A percentile compares a stretch with the other conserved stretches of the same genome.
These are phyloP conservation scores for Drosophila hydei DNA, from an alignment of 1,140 invertebrate species.

Conservation along the genomic window DNA sequence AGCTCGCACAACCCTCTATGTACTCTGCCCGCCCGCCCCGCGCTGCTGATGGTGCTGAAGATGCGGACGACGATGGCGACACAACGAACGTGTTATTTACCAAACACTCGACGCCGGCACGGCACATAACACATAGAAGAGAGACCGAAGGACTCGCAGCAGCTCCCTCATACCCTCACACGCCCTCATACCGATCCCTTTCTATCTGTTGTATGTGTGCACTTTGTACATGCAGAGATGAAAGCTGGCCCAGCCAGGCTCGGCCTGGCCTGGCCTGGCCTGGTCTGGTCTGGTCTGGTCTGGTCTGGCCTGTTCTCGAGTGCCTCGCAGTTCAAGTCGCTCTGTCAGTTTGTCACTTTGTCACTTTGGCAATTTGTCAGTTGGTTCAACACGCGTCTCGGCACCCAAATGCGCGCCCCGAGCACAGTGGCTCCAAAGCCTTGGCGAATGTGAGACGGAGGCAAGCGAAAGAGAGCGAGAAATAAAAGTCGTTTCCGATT, in stretches of 20 bases:
- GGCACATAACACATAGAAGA: constrained; percentile 71
- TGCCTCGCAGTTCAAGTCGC: constrained; percentile 15
- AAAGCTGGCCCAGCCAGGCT: too few relatives aligned
- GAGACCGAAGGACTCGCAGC: constrained; percentile 9
- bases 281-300: not conserved
- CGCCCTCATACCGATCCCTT: not conserved
- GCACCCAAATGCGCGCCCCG: constrained; percentile 16
- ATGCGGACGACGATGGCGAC: constrained; percentile 52
- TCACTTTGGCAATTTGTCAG: constrained; percentile 27
- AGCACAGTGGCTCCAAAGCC: constrained; percentile 23
- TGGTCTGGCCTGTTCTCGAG: constrained; percentile 1
- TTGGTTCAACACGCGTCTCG: constrained; percentile 34
- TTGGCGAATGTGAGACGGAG: not conserved
- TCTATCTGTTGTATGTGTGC: not conserved
- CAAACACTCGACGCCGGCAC: constrained; percentile 78
- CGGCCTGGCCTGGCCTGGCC: not conserved
- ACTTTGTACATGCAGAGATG: too few relatives aligned
- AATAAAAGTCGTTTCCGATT: too few relatives aligned
- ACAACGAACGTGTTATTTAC: constrained; percentile 81
- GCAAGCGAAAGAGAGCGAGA: too few relatives aligned
- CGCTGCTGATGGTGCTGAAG: constrained; percentile 39
- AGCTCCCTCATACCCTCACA: not conserved
- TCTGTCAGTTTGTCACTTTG: not conserved
- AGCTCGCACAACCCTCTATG: constrained; percentile 55
- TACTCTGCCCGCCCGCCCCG: constrained; percentile 30